Evolutionary conservation across 2,888 invertebrate genomes (phyloP).

Genomic region (Marronus borbonicus): DNA sequence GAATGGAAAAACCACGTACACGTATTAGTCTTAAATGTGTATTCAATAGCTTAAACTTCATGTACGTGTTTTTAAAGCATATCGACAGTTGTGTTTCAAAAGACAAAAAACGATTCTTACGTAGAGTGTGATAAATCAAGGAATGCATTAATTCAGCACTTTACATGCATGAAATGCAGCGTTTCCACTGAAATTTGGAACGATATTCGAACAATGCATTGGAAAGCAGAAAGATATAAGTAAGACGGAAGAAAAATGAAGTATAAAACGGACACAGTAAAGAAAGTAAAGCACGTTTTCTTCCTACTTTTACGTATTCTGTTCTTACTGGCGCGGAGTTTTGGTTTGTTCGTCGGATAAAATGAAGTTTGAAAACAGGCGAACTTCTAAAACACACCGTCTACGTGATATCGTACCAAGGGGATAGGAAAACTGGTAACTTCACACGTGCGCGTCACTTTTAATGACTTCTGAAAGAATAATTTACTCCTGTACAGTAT

Average conservation of each 20-base stretch:
- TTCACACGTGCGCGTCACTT: slow-evolving; percentile 61
- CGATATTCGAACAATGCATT: slow-evolving; percentile 10
- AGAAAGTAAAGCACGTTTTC: slow-evolving; percentile 41
- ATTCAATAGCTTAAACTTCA: no score
- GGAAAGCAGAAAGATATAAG: slow-evolving; percentile 9
- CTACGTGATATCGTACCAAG: slow-evolving; percentile 61
- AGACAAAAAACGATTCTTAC: no score
- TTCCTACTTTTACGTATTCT: slow-evolving; percentile 13
- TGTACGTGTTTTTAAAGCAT: no score
- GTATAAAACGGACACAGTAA: slow-evolving; percentile 26
- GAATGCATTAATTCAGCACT: no score
- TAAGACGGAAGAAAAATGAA: slow-evolving; percentile 33
- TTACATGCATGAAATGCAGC: no score
- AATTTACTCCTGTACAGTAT: slow-evolving; percentile 55
- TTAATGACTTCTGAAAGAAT: slow-evolving; percentile 60
- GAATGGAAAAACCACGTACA: no score
- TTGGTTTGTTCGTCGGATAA: slow-evolving; percentile 54
- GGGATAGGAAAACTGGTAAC: slow-evolving; percentile 61
- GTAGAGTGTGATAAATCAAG: no score
- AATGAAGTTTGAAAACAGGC: slow-evolving; percentile 60
- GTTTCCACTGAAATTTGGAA: not conserved
- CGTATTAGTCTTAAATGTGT: no score
- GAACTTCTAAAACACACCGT: slow-evolving; percentile 60
- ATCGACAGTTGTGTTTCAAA: no score
- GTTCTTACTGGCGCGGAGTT: slow-evolving; percentile 31